These are phyloP conservation scores for Agrilus biguttatus DNA, from an alignment of 2,888 invertebrate genomes.

Conservation along the genomic window DNA sequence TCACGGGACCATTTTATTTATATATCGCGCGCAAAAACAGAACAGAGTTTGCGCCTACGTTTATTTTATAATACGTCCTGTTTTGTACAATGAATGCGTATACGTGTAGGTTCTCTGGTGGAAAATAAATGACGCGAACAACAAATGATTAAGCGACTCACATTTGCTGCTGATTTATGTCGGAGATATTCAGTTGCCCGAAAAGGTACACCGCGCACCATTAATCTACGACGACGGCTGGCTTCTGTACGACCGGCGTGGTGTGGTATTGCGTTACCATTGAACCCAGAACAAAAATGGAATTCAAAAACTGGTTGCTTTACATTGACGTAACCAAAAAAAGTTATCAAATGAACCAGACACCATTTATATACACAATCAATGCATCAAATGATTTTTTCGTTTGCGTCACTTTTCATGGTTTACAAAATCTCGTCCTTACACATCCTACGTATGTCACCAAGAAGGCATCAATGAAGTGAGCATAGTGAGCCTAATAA, in stretches of 20 bases:
- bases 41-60: no score
- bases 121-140: slow-evolving; percentile 26
- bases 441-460: no score
- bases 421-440: no score
- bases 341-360: no score
- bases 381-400: no score
- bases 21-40: no score
- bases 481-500: no score
- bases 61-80: not conserved
- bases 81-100: slow-evolving; percentile 7
- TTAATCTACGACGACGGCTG: slow-evolving; percentile 23
- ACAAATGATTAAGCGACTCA: slow-evolving; percentile 26
- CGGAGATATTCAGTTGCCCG: slow-evolving; percentile 27
- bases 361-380: no score
- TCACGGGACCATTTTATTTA: not conserved
- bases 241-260: slow-evolving; percentile 20
- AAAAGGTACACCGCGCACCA: slow-evolving; percentile 29
- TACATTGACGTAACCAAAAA: no score
- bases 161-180: slow-evolving; percentile 29
- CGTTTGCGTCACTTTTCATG: no score
- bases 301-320: not conserved
- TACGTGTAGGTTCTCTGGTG: slow-evolving; percentile 18
- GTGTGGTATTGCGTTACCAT: not conserved
- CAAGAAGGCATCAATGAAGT: no score
- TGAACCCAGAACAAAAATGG: not conserved